These are phyloP conservation scores for Neosalanx taihuensis DNA, from an alignment of 2,797 vertebrate species.

Conservation along the genomic window DNA sequence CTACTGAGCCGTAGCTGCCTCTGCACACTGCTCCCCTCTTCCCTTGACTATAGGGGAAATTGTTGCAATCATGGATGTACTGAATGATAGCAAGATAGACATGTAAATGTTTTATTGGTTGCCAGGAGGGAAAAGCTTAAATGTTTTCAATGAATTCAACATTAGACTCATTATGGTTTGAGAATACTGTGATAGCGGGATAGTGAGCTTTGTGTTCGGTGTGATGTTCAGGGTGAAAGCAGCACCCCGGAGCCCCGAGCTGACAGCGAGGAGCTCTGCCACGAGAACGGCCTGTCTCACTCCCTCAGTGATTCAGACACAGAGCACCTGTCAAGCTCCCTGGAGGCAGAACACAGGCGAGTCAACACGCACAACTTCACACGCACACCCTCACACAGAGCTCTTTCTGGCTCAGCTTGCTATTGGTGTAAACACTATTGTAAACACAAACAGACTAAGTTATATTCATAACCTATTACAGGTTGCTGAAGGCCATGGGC, in stretches of 20 bases:
- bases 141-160: neutral
- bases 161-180: neutral
- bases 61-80: too few species aligned
- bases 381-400: neutral
- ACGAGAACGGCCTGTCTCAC: slow-evolving; percentile 91
- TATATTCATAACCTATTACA: slow-evolving; percentile 38
- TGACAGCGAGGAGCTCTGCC: slow-evolving; percentile 85
- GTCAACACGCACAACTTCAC: neutral
- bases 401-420: neutral
- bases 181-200: neutral
- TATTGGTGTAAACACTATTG: neutral
- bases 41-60: neutral
- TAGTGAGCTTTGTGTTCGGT: slow-evolving; percentile 1
- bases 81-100: too few species aligned
- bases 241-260: slow-evolving; percentile 93
- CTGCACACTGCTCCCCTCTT: neutral
- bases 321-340: slow-evolving; percentile 92
- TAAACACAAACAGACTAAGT: neutral
- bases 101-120: too few species aligned
- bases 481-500: slow-evolving; percentile 98
- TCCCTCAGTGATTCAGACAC: slow-evolving; percentile 87
- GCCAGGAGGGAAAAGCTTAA: too few species aligned
- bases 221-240: slow-evolving; percentile 77
- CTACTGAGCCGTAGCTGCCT: neutral
- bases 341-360: slow-evolving; percentile 98